A percentile compares a stretch with the other conserved stretches of the same genome.
Evolutionary conservation across 2,888 invertebrate species (phyloP).

Genomic region (Clunio marinus): DNA sequence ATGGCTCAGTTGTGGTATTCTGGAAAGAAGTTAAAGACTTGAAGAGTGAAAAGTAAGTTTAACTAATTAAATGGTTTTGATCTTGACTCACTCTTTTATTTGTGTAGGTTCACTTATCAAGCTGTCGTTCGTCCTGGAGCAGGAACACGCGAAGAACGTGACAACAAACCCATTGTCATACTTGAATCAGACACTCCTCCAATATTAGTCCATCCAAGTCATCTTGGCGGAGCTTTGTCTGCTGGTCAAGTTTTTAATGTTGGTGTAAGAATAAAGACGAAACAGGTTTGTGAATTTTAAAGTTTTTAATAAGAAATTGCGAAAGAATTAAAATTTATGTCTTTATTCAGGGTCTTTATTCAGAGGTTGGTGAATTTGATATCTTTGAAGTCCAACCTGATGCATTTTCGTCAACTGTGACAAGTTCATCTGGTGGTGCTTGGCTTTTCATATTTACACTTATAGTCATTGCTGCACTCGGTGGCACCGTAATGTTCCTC

Average conservation of each 20-base stretch:
- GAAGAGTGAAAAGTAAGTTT: slow-evolving; percentile 43
- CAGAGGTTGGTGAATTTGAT: slow-evolving; percentile 43
- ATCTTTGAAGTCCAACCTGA: slow-evolving; percentile 42
- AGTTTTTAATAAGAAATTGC: background rate
- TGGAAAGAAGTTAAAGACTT: slow-evolving; percentile 57
- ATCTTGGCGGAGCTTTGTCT: slow-evolving; percentile 54
- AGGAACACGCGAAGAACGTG: slow-evolving; percentile 44
- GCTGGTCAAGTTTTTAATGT: slow-evolving; percentile 57
- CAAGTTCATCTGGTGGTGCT: slow-evolving; percentile 42
- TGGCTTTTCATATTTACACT: slow-evolving; percentile 58
- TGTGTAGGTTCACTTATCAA: slow-evolving; percentile 57
- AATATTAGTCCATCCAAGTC: slow-evolving; percentile 42
- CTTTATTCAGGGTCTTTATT: slow-evolving; percentile 42
- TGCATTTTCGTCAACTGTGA: slow-evolving; percentile 41
- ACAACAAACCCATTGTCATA: slow-evolving; percentile 47
- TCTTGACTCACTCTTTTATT: slow-evolving; percentile 30
- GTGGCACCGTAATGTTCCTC: slow-evolving; percentile 59
- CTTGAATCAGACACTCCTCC: slow-evolving; percentile 55
- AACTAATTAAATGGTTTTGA: slow-evolving; percentile 2
- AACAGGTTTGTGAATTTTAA: slow-evolving; percentile 44
- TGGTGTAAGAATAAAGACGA: slow-evolving; percentile 59
- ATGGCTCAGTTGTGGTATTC: slow-evolving; percentile 61
- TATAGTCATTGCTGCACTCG: slow-evolving; percentile 52
- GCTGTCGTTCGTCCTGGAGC: slow-evolving; percentile 60
- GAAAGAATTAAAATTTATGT: background rate